These are phyloP conservation scores for Stenodema calcarata DNA, from an alignment of 2,888 invertebrate species.

Conservation along the genomic window DNA sequence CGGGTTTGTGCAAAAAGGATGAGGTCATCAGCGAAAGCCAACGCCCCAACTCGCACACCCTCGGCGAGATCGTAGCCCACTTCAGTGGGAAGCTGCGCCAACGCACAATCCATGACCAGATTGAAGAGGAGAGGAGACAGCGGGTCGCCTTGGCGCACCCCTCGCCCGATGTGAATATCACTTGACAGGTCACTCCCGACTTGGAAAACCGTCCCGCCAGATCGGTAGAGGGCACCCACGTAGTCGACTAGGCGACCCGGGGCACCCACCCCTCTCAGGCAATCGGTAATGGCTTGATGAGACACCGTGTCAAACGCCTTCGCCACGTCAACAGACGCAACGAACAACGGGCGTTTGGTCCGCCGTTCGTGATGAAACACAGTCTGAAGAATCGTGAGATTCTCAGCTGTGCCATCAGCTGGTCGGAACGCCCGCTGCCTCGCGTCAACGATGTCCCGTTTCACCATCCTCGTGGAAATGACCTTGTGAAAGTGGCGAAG, in stretches of 20 bases:
- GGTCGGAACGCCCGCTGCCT: background rate
- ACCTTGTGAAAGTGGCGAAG: slow-evolving; percentile 1
- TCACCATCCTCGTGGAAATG: background rate
- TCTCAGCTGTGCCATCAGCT: background rate
- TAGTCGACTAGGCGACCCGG: background rate
- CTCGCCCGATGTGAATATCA: slow-evolving; percentile 55
- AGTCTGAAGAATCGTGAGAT: background rate
- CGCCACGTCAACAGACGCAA: background rate
- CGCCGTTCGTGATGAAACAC: background rate
- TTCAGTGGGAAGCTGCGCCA: slow-evolving; percentile 30
- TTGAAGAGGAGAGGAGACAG: slow-evolving; percentile 61
- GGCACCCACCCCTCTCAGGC: background rate
- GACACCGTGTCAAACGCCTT: slow-evolving; percentile 6
- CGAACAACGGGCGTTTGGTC: background rate
- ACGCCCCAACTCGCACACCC: background rate
- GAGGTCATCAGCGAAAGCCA: slow-evolving; percentile 23
- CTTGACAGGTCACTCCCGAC: background rate
- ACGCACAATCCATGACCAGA: slow-evolving; percentile 53
- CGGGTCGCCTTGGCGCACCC: slow-evolving; percentile 62
- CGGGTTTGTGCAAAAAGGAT: background rate
- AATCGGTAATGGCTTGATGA: background rate
- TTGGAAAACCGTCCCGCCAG: background rate
- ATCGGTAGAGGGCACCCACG: background rate
- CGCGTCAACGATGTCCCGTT: background rate
- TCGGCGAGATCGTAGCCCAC: background rate